phyloP scores from a whole-genome alignment of 2,113 vertebrate species.

The Cavia porcellus region DNA sequence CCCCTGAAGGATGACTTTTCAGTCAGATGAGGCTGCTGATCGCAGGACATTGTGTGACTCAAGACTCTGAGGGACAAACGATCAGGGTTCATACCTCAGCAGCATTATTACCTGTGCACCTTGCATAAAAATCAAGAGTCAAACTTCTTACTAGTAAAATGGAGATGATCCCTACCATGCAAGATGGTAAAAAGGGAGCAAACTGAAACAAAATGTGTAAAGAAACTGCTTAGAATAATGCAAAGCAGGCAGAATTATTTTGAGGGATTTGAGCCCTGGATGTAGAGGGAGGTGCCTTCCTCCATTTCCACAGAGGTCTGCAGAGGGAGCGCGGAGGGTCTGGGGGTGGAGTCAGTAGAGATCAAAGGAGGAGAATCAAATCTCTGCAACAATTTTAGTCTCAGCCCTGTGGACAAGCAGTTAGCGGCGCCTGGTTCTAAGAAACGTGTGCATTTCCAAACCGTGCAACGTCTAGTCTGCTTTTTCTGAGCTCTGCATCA shows the following conservation, averaged over 20 bases:
- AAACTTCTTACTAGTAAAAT: background rate
- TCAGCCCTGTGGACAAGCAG: background rate
- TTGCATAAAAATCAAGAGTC: background rate
- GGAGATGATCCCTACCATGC: background rate
- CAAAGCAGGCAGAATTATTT: background rate
- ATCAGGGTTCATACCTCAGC: background rate
- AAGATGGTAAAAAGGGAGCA: background rate
- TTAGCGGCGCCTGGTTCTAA: background rate
- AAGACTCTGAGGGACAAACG: background rate
- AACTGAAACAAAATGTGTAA: background rate
- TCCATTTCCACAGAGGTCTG: background rate
- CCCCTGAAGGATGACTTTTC: background rate
- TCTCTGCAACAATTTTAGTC: background rate
- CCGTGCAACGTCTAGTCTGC: background rate
- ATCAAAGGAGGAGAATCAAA: background rate
- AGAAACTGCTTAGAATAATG: background rate
- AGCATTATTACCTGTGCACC: background rate
- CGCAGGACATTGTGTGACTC: background rate
- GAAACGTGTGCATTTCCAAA: background rate
- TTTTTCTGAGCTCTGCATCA: background rate
- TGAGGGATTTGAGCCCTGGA: background rate
- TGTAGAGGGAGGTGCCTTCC: background rate
- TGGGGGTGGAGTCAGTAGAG: rapidly evolving
- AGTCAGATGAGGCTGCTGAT: background rate
- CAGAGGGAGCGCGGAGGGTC: background rate